Evolutionary conservation across 2,888 invertebrate genomes (phyloP).

Genomic region (Acanthosoma haemorrhoidale): DNA sequence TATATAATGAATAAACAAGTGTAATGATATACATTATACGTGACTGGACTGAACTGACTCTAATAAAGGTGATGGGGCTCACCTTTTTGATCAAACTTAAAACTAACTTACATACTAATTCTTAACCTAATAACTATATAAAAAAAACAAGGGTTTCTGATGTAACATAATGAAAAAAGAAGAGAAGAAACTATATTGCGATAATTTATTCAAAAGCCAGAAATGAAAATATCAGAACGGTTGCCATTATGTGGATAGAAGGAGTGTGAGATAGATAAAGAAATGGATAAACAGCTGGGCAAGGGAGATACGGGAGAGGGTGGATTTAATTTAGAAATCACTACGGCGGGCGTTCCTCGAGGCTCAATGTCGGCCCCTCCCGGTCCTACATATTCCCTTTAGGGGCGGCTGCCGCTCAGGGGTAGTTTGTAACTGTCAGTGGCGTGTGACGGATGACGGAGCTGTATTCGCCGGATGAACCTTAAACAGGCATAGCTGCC

Average conservation of each 20-base stretch:
- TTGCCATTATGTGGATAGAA: not conserved
- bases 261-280: not conserved
- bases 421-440: too few species aligned
- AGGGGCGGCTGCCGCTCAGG: not conserved
- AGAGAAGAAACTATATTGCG: not conserved
- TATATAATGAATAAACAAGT: too few species aligned
- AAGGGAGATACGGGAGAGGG: not conserved
- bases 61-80: too few species aligned
- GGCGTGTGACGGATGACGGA: constrained; percentile 1
- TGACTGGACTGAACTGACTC: too few species aligned
- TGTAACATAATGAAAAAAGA: not conserved
- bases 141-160: too few species aligned
- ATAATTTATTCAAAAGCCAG: not conserved
- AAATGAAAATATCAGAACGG: not conserved
- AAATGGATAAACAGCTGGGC: constrained; percentile 7
- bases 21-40: too few species aligned
- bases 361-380: not conserved
- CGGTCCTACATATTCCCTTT: not conserved
- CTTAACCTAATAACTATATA: too few species aligned
- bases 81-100: too few species aligned
- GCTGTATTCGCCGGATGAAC: too few species aligned
- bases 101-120: too few species aligned
- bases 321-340: constrained; percentile 5
- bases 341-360: not conserved
- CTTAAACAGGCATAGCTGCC: too few species aligned